Percentiles rank a stretch among this genome's conserved stretches.
phyloP scores from a whole-genome alignment of 2,113 vertebrate genomes.

The Hydropotes inermis region DNA sequence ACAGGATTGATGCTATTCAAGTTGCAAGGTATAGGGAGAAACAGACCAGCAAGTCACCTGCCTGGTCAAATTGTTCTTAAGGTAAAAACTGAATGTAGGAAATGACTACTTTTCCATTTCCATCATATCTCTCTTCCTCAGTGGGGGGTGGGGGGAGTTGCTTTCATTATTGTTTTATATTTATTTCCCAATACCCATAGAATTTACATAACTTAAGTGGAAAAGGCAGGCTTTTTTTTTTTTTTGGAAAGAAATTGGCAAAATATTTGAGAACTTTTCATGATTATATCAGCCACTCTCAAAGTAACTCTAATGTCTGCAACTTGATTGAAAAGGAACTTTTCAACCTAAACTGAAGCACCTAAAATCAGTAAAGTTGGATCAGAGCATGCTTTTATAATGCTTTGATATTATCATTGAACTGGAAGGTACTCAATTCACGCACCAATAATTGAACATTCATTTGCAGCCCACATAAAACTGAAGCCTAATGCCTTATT shows the following conservation, averaged over 20 bases:
- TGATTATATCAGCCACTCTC: background rate
- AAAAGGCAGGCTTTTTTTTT: background rate
- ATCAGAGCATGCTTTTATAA: background rate
- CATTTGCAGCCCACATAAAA: background rate
- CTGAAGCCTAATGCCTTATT: background rate
- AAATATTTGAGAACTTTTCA: constrained; percentile 7
- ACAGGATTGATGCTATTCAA: background rate
- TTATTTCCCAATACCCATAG: background rate
- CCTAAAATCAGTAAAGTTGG: background rate
- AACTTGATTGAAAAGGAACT: constrained; percentile 9
- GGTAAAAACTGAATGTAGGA: background rate
- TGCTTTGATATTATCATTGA: background rate
- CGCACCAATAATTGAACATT: background rate
- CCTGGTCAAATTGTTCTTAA: background rate
- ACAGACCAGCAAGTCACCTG: background rate
- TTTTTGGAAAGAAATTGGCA: background rate
- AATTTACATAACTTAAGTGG: background rate
- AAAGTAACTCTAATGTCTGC: background rate
- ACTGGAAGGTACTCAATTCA: background rate
- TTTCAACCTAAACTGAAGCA: background rate
- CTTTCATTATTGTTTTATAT: background rate
- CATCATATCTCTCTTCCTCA: background rate
- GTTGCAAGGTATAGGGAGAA: background rate
- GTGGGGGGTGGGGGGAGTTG: background rate
- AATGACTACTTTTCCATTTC: background rate